Evolutionary conservation across 2,113 vertebrate genomes (phyloP), one percentile per base, ranked within the genome.

Genomic region (Chunga burmeisteri): DNA sequence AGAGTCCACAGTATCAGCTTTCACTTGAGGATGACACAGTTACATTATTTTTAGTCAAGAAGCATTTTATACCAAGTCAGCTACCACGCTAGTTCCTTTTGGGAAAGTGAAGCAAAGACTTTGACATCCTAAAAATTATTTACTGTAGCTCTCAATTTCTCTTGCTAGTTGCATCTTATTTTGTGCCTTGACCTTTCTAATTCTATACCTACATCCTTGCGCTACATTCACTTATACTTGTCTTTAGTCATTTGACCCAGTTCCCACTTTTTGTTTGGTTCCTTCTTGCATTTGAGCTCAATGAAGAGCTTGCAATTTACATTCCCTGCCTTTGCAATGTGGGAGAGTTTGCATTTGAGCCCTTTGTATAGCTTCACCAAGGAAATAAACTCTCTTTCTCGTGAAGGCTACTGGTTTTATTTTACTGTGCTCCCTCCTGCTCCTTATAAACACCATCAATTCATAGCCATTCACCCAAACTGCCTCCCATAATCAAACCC

Each of bases 31-130:
- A 75, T 66, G 88, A 91, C 94, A 94, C 16, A 72, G 47, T 61
- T 49, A 58, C 7, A 59, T 81, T 94, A 91, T 81, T 87, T 96
- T 94, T 93, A 92, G 92, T 71, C 58, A 87, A 95, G 77, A 91
- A 81, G 68, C 19, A 78, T 63, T 92, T 89, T 68, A 82, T 72
- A 93, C 55, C 32, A 66, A 52, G 82, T 9, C 63, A 90, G 42
- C 44, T 80, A 79, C 23, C 71, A 74, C 6, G 17, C 29, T 49
- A 88, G 52, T 6, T 79, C 65, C 86, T 85, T 92, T 71, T 19
- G 53, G 73, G 75, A 91, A 90, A 92, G 50, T 67, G 86, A 96
- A 95, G 70, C 91, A 89, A 89, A 79, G 89, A 62, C 81, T 90
- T 80, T 71, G 87, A 86, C 87, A 93, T 95, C 44, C 78, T 62